A percentile compares a stretch with the other conserved stretches of the same genome.
phyloP scores from a whole-genome alignment of 2,888 invertebrate genomes.

The Diarsia brunnea region DNA sequence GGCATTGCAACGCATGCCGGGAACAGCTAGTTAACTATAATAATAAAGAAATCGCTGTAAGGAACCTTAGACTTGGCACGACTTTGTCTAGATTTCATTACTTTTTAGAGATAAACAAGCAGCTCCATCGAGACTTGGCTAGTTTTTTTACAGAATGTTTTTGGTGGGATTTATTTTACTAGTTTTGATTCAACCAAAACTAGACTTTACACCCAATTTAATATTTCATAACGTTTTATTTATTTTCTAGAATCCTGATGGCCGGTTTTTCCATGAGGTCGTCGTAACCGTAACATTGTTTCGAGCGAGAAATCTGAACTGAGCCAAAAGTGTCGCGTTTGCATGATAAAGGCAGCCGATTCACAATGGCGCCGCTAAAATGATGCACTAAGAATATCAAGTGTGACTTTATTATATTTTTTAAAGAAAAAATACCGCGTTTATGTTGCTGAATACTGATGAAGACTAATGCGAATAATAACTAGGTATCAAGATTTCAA shows the following conservation, averaged over 20 bases:
- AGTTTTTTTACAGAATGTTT: too few species aligned
- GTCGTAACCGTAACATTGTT: slow-evolving; percentile 77
- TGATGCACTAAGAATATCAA: slow-evolving; percentile 66
- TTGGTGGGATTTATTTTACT: too few species aligned
- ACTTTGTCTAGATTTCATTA: too few species aligned
- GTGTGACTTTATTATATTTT: slow-evolving; percentile 18
- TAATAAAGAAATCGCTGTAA: too few species aligned
- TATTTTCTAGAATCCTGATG: slow-evolving; percentile 55
- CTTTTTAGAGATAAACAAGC: too few species aligned
- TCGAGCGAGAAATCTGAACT: slow-evolving; percentile 79
- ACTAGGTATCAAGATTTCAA: neutral
- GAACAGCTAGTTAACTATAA: too few species aligned
- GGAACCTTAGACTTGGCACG: too few species aligned
- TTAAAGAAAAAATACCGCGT: neutral
- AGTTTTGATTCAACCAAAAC: neutral
- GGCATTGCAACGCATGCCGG: too few species aligned
- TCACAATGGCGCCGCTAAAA: slow-evolving; percentile 83
- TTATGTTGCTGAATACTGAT: slow-evolving; percentile 15
- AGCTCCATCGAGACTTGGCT: too few species aligned
- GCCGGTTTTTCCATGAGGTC: slow-evolving; percentile 63
- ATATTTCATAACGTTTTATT: slow-evolving; percentile 18
- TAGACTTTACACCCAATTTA: neutral
- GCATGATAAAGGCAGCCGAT: slow-evolving; percentile 87
- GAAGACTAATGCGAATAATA: neutral
- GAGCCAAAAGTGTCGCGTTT: slow-evolving; percentile 81